Evolutionary conservation across 1,140 invertebrate genomes (phyloP), one percentile per base, ranked within the genome.

Genomic region (Hyposmocoma kahamanoa): DNA sequence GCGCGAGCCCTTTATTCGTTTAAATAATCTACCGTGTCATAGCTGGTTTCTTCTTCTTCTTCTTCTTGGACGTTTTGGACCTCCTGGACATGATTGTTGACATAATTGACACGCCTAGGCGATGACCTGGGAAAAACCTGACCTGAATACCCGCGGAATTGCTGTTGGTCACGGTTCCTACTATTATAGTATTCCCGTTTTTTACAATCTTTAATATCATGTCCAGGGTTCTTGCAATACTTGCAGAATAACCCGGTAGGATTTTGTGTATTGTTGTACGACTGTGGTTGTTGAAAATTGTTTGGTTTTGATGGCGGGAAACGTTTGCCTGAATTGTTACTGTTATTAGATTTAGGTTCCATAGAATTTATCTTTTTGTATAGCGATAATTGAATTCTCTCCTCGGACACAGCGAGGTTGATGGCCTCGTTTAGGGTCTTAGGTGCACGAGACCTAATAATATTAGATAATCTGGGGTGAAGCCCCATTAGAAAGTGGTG

Each of bases 401-500:
- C 57, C 17, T 67, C 63, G 0, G 55, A 63, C 11, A 59, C 41
- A 0, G 55, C 57, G 1, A 47, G 21, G 18, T 62, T 59, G 1
- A 66, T 52, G 0, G 56, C 53, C 32, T 59, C 53, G 13, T 62
- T 66, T 10, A 65, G 22, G 1, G 30, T 51, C 39, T 22, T 45
- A 0, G 56, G 52, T 5, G 42, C 17, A 19, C 20, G 53, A 22
- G 53, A 58, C 17, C 55, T 42, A 8, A 67, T 48, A 9, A 63
- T 53, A 10, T 53, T 67, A 0, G 56, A 57, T 28, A 67, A 32
- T 11, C 51, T 8, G n/a, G 57, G 55, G 4, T 51, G 28, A 8
- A 60, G 21, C 8, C 63, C 59, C 28, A 67, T 54, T 10, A 49
- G 1, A 15, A 59, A 63, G 22, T 59, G 32, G 36, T 62, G 56